Percentiles rank a stretch among this genome's conserved stretches.
These are phyloP conservation scores for Sarcophaga bullata DNA, from an alignment of 1,140 invertebrate genomes.

Conservation along the genomic window DNA sequence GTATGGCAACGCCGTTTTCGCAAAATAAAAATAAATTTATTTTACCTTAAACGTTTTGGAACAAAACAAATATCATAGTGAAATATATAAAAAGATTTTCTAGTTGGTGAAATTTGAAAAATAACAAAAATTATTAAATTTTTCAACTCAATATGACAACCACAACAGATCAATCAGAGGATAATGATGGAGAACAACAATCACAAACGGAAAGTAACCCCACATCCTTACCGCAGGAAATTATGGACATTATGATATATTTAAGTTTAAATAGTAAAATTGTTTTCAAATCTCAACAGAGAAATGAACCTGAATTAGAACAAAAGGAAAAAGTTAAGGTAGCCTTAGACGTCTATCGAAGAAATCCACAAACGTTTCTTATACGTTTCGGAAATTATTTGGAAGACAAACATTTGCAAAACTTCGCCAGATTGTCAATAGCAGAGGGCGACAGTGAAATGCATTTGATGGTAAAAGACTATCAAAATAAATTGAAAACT, in stretches of 20 bases:
- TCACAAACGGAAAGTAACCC: not conserved
- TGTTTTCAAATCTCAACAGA: slow-evolving; percentile 82
- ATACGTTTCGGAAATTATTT: slow-evolving; percentile 80
- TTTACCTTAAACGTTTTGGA: no score
- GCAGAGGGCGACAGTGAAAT: slow-evolving; percentile 68
- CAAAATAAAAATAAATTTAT: no score
- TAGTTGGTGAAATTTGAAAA: not conserved
- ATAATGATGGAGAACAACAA: not conserved
- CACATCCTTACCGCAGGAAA: slow-evolving; percentile 42
- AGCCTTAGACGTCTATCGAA: slow-evolving; percentile 73
- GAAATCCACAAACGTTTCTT: slow-evolving; percentile 77
- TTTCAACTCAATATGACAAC: slow-evolving; percentile 34
- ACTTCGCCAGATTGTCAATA: slow-evolving; percentile 69
- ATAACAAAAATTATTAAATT: not conserved
- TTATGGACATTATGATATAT: slow-evolving; percentile 54
- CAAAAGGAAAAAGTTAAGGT: slow-evolving; percentile 76
- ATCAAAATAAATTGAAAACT: slow-evolving; percentile 69
- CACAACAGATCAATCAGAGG: not conserved
- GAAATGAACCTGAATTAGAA: slow-evolving; percentile 77
- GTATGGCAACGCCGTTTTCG: no score
- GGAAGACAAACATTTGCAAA: slow-evolving; percentile 73
- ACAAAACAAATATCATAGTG: no score
- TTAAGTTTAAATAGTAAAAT: slow-evolving; percentile 64
- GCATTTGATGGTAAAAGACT: slow-evolving; percentile 70
- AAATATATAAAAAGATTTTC: no score